phyloP scores from a whole-genome alignment of 2,113 vertebrate species.

The Amia ocellicauda region DNA sequence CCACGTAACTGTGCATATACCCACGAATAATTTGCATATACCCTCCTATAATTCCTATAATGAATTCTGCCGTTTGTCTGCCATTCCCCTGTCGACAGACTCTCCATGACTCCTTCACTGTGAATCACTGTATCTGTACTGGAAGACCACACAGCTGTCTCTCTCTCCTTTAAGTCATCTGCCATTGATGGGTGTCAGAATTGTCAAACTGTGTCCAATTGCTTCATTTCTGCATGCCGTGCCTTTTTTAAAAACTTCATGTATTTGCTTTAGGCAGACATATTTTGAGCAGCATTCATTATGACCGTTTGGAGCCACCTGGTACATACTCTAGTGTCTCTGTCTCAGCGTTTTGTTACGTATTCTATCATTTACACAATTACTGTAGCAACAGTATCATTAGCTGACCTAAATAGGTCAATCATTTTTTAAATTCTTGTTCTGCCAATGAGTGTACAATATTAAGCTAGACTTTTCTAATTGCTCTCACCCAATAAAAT shows the following conservation, averaged over 20 bases:
- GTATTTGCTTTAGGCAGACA: neutral
- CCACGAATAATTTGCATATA: too few relatives aligned
- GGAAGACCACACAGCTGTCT: neutral
- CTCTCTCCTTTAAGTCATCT: neutral
- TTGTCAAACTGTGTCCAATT: neutral
- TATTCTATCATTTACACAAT: too few relatives aligned
- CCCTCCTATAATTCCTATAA: too few relatives aligned
- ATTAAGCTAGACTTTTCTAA: too few relatives aligned
- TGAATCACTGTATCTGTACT: slow-evolving; percentile 19
- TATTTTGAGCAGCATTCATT: slow-evolving; percentile 5
- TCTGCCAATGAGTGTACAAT: too few relatives aligned
- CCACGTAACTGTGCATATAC: too few relatives aligned
- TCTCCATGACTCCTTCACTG: slow-evolving; percentile 34
- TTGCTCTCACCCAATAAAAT: too few relatives aligned
- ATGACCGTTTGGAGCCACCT: neutral
- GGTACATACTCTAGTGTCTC: neutral
- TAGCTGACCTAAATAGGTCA: too few relatives aligned
- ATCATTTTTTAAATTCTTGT: too few relatives aligned
- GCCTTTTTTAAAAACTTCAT: neutral
- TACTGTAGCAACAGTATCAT: too few relatives aligned
- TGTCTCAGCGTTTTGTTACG: neutral
- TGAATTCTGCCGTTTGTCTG: too few relatives aligned
- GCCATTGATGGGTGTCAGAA: slow-evolving; percentile 1
- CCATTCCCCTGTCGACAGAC: too few relatives aligned
- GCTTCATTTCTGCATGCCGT: slow-evolving; percentile 4